Conservation (phyloP, 1,140 invertebrate species). For the Drosophila micromelanica region DNA sequence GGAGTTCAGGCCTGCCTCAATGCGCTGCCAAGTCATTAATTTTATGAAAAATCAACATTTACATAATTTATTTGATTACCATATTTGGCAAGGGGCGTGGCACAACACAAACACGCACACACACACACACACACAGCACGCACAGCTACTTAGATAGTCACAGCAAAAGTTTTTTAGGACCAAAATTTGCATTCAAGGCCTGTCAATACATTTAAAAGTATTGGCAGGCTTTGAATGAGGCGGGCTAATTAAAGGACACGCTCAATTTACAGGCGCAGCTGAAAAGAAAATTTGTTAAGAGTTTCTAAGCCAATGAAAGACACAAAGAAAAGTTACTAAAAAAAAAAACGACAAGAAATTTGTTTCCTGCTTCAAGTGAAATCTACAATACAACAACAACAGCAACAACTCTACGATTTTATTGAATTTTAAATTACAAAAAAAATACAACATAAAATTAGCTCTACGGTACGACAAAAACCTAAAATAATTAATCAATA, state of each 20-base stretch:
- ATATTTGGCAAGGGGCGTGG: constrained; percentile 27
- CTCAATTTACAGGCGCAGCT: constrained; percentile 28
- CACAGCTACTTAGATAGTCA: constrained; percentile 12
- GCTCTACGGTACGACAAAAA: constrained; percentile 6
- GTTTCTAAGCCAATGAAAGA: constrained; percentile 29
- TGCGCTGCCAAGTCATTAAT: constrained; percentile 72
- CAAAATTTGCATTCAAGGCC: constrained; percentile 36
- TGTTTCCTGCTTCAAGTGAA: constrained; percentile 43
- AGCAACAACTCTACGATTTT: constrained; percentile 43
- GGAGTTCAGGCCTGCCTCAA: constrained; percentile 30
- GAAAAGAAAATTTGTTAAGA: constrained; percentile 16
- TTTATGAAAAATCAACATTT: constrained; percentile 64
- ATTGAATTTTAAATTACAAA: constrained; percentile 32
- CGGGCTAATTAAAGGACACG: constrained; percentile 26
- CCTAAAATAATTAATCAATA: constrained; percentile 22
- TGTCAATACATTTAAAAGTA: constrained; percentile 26
- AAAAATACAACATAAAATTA: constrained; percentile 5
- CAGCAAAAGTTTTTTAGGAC: constrained; percentile 5
- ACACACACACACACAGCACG: background rate
- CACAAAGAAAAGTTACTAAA: constrained; percentile 36
- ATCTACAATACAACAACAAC: constrained; percentile 31
- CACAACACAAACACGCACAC: constrained; percentile 14
- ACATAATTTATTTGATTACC: constrained; percentile 56
- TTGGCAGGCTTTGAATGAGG: constrained; percentile 12
- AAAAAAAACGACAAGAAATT: constrained; percentile 17